Evolutionary conservation across 2,888 invertebrate genomes (phyloP).

Genomic region (Noctua janthe): DNA sequence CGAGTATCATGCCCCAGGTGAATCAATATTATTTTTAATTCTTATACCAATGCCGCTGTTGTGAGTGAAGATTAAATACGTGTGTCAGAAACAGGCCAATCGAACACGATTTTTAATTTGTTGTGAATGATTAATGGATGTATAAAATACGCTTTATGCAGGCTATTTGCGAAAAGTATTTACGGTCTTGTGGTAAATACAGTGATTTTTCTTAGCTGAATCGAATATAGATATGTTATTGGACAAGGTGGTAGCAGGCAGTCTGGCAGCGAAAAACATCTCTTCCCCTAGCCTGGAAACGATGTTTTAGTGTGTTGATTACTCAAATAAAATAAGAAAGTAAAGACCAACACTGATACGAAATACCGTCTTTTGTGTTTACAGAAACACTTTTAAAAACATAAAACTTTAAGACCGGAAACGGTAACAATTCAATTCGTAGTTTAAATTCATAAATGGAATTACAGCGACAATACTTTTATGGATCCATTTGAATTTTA

Average conservation of each 20-base stretch:
- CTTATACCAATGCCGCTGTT: not conserved
- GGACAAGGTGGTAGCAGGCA: not conserved
- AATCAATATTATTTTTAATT: conserved; percentile 27
- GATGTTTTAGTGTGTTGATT: not conserved
- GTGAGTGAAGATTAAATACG: conserved; percentile 10
- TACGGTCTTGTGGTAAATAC: not conserved
- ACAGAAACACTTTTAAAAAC: not conserved
- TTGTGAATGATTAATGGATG: not conserved
- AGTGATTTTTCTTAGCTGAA: not conserved
- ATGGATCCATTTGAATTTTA: conserved; percentile 53
- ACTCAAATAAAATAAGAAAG: not conserved
- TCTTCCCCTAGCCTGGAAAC: not conserved
- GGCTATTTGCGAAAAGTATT: not conserved
- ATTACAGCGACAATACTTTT: conserved; percentile 58
- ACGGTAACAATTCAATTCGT: conserved; percentile 56
- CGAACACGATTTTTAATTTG: not conserved
- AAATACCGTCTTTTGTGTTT: not conserved
- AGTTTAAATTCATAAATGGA: conserved; percentile 59
- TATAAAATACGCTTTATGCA: not conserved
- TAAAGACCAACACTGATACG: not conserved
- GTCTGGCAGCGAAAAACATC: too few relatives aligned
- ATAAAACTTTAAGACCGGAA: conserved; percentile 59
- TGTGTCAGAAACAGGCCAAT: not conserved
- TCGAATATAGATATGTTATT: not conserved
- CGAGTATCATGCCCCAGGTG: not conserved